Conservation (phyloP, 2,797 vertebrate species). For the Alca torda region DNA sequence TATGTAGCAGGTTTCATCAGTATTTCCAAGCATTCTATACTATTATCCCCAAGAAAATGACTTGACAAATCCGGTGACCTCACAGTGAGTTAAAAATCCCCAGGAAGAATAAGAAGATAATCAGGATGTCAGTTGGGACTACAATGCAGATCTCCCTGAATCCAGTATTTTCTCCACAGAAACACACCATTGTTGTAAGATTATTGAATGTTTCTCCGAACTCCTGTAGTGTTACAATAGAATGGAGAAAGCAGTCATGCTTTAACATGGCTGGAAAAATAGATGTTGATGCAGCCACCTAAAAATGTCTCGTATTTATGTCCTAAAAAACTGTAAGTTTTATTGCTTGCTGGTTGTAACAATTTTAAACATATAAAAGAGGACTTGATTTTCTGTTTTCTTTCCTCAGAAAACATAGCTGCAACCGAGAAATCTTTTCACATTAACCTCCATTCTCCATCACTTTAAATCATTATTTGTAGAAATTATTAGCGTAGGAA, state of each 20-base stretch:
- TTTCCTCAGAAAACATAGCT: background rate
- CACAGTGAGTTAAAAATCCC: background rate
- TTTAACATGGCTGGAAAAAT: background rate
- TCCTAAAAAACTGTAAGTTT: background rate
- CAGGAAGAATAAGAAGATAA: background rate
- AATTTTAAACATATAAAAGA: background rate
- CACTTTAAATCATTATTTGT: background rate
- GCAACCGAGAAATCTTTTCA: background rate
- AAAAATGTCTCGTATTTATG: background rate
- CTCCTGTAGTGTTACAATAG: background rate
- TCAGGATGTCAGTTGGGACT: background rate
- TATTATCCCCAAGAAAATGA: background rate
- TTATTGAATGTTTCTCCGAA: background rate
- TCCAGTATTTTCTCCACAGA: background rate
- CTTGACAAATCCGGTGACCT: accelerated
- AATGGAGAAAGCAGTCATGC: background rate
- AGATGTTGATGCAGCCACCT: background rate
- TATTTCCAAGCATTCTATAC: background rate
- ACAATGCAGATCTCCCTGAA: background rate
- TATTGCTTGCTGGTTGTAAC: background rate
- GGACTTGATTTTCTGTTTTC: background rate
- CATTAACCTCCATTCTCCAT: background rate
- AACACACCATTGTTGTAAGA: background rate
- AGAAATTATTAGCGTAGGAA: background rate
- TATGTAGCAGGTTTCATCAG: background rate